Evolutionary conservation across 2,888 invertebrate genomes (phyloP), one percentile per base, ranked within the genome.

Genomic region (Pyrocoelia pectoralis): DNA sequence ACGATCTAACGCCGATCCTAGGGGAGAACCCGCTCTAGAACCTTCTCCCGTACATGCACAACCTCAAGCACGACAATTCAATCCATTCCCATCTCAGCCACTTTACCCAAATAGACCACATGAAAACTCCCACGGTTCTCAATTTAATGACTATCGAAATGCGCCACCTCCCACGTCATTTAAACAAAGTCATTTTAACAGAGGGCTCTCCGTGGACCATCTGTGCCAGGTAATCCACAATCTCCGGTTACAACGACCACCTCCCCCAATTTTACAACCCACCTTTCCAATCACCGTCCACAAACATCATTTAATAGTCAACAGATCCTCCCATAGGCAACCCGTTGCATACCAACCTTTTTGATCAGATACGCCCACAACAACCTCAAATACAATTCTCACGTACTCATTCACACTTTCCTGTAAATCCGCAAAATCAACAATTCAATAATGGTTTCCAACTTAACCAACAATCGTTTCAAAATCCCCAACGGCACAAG

Each of bases 141-240:
- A 71, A 15, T 74, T 71, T 49, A 46, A 46, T 18, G 18, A 17
- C 15, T 46, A 17, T 10, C 4, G 18, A 46, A 15, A 46, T 18
- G 9, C 33, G 1, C 80, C 86, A 15, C 82, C 85, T 10, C 85
- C 86, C 74, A 82, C 85, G 70, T 86, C 86, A 8, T 85, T 86
- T 74, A 52, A 81, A 82, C 66, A 79, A 56, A 78, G 56, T 52
- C 6, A 46, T 51, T 1, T 68, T 53, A 65, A 65, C 24, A 59
- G 64, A 28, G 64, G 61, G 14, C 60, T 68, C 18, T 58, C 65
- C 43, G 29, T 13, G 29, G 17, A 0, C 61, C 43, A 14, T n/a
- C 33, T 33, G 50, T 40, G 40, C 57, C 46, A 48, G 19, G n/a
- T 19, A 51, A 65, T 19, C 68, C 49, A 52, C 58, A 49, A 61